phyloP scores from a whole-genome alignment of 2,113 vertebrate genomes.

The Sclerurus mexicanus region DNA sequence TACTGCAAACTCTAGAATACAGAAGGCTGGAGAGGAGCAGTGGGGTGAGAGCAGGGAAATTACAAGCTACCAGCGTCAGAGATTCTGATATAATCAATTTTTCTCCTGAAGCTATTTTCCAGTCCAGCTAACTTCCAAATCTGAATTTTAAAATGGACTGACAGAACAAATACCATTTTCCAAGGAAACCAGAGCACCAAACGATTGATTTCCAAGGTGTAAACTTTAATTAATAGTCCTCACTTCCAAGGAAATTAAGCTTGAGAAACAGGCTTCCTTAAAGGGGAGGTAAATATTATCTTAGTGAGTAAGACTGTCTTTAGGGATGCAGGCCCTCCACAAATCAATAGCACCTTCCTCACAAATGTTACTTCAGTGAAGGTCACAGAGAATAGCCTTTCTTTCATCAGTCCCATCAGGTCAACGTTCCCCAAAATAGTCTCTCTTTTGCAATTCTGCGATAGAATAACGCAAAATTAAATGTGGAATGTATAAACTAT shows the following conservation, averaged over 20 bases:
- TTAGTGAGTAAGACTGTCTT: not conserved
- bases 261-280: not conserved
- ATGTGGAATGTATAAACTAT: not conserved
- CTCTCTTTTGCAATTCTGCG: not conserved
- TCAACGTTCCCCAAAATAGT: not conserved
- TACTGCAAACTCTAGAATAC: not conserved
- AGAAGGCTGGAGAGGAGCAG: not conserved
- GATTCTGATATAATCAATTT: constrained; percentile 27
- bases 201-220: constrained; percentile 19
- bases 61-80: not conserved
- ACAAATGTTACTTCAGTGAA: not conserved
- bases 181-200: not conserved
- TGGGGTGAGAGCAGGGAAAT: not conserved
- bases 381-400: not conserved
- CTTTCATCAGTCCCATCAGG: not conserved
- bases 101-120: constrained; percentile 50
- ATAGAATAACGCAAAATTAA: not conserved
- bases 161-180: constrained; percentile 12
- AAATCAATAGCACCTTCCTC: not conserved
- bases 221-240: constrained; percentile 35
- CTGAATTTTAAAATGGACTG: constrained; percentile 12
- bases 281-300: not conserved
- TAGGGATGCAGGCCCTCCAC: not conserved
- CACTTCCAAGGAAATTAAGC: not conserved
- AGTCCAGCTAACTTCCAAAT: constrained; percentile 30